Conservation (phyloP, 2,888 invertebrate genomes). For the Nemotelus pantherinus region DNA sequence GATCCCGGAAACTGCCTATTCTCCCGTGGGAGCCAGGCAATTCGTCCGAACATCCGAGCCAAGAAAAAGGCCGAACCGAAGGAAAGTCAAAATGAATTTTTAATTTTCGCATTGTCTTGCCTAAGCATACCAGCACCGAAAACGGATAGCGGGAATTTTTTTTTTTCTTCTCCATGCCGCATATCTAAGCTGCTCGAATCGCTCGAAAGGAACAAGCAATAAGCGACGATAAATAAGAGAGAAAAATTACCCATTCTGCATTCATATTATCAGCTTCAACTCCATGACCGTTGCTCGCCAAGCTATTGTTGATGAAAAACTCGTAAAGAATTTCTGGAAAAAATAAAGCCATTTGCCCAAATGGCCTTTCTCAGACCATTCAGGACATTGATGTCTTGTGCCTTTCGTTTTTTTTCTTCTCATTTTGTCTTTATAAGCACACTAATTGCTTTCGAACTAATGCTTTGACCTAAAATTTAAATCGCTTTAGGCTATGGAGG, state of each 20-base stretch:
- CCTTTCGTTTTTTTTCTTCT: neutral
- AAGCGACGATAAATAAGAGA: neutral
- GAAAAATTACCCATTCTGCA: neutral
- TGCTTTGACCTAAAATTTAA: slow-evolving; percentile 39
- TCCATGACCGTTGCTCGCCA: neutral
- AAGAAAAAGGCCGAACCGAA: neutral
- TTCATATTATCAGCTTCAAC: neutral
- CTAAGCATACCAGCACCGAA: neutral
- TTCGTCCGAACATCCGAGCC: neutral
- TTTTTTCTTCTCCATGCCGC: neutral
- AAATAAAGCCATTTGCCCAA: slow-evolving; percentile 16
- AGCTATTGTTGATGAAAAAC: slow-evolving; percentile 24
- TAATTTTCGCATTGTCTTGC: slow-evolving; percentile 18
- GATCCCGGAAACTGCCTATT: slow-evolving; percentile 3
- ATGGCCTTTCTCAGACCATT: neutral
- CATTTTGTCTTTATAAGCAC: slow-evolving; percentile 11
- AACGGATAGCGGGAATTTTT: neutral
- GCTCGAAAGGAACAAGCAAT: neutral
- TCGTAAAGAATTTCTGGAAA: slow-evolving; percentile 13
- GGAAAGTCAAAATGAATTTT: slow-evolving; percentile 27
- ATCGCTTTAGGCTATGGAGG: slow-evolving; percentile 24
- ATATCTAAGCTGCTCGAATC: neutral
- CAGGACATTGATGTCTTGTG: neutral
- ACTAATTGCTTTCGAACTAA: slow-evolving; percentile 38
- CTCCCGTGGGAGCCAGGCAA: neutral